Conservation (phyloP, 2,113 vertebrate species). For the Sclerurus mexicanus region DNA sequence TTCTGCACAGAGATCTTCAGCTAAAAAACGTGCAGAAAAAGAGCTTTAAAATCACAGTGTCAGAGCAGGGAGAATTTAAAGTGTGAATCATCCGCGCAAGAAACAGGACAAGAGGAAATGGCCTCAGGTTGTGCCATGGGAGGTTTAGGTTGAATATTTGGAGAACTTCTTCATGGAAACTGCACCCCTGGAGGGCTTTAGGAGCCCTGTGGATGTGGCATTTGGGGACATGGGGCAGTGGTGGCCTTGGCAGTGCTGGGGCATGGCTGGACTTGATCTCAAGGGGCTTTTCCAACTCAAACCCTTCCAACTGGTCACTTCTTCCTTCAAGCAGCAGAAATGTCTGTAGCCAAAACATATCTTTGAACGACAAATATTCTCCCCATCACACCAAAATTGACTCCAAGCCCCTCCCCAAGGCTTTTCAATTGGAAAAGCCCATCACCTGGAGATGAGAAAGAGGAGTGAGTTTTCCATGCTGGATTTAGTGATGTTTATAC, state of each 20-base stretch:
- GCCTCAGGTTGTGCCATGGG: fast-evolving
- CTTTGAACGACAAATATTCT: fast-evolving
- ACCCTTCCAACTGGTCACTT: background rate
- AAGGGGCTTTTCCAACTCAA: background rate
- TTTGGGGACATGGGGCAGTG: background rate
- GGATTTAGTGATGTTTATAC: background rate
- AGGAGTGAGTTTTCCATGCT: background rate
- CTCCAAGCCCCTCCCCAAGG: fast-evolving
- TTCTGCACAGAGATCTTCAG: background rate
- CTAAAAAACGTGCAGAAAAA: background rate
- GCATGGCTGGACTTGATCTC: fast-evolving
- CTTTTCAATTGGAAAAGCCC: background rate
- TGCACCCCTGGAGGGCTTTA: fast-evolving
- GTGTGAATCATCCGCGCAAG: fast-evolving
- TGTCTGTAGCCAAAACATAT: too few species aligned
- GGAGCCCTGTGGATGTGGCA: background rate
- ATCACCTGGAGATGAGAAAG: background rate
- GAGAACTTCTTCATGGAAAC: background rate
- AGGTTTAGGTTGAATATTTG: background rate
- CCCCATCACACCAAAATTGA: fast-evolving
- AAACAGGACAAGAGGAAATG: background rate
- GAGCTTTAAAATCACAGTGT: background rate
- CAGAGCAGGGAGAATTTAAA: background rate
- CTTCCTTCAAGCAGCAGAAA: background rate
- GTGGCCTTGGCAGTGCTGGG: background rate